Evolutionary conservation across 2,113 vertebrate species (phyloP).

Genomic region (Canis aureus): DNA sequence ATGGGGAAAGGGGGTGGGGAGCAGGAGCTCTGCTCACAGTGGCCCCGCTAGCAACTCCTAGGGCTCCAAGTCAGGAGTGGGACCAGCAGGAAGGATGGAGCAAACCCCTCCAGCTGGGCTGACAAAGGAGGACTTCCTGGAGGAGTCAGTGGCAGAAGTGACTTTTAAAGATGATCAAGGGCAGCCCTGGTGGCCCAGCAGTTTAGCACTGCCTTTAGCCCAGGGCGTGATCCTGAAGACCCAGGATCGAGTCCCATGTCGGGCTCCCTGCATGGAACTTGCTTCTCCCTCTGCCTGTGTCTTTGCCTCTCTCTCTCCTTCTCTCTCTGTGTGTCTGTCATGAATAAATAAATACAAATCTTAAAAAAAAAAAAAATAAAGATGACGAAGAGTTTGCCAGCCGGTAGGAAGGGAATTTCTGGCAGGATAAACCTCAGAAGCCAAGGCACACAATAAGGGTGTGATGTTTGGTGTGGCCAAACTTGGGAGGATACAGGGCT

Average conservation of each 20-base stretch:
- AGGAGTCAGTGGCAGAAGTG: neutral
- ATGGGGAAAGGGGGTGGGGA: neutral
- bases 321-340: too few species aligned
- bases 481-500: neutral
- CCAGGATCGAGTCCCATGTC: too few species aligned
- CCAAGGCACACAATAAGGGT: neutral
- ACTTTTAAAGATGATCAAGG: neutral
- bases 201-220: too few species aligned
- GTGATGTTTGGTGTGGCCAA: neutral
- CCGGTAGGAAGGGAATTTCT: neutral
- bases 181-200: too few species aligned
- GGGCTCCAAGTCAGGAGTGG: neutral
- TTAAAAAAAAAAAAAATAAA: neutral
- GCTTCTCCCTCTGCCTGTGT: too few species aligned
- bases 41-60: neutral
- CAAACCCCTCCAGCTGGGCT: neutral
- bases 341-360: too few species aligned
- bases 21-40: neutral
- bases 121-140: neutral
- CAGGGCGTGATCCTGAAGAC: too few species aligned
- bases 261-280: too few species aligned
- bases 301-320: too few species aligned
- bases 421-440: neutral
- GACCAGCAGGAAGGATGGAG: neutral
- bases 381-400: neutral